A percentile compares a stretch with the other conserved stretches of the same genome.
Conservation (phyloP, 2,888 invertebrate genomes). For the Chironomus riparius region DNA sequence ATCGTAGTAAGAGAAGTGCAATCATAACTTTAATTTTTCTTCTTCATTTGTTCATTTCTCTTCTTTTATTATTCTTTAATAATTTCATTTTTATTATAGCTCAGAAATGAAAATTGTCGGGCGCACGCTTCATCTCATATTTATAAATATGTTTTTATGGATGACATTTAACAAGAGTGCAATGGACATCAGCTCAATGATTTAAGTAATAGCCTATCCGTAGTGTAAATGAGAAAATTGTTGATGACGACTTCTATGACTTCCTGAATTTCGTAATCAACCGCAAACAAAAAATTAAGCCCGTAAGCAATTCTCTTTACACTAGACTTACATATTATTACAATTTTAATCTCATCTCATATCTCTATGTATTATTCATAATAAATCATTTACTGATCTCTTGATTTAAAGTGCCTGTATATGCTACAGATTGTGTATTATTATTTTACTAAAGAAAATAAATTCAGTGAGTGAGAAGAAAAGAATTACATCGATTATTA, state of each 20-base stretch:
- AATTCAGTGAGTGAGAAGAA: not conserved
- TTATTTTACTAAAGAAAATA: too few species aligned
- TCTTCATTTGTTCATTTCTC: too few species aligned
- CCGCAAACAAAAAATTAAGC: not conserved
- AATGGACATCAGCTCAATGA: too few species aligned
- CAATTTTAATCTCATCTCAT: not conserved
- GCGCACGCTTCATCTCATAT: not conserved
- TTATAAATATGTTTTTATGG: not conserved
- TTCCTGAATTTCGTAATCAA: constrained; percentile 8
- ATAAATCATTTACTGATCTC: constrained; percentile 8
- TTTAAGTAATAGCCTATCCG: too few species aligned
- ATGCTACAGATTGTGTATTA: not conserved
- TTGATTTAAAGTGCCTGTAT: not conserved
- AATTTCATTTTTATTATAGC: too few species aligned
- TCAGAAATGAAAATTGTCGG: not conserved
- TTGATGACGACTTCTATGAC: not conserved
- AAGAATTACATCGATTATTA: not conserved
- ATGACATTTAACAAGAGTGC: too few species aligned
- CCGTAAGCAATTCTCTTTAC: not conserved
- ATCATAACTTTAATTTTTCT: too few species aligned
- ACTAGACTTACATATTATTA: not conserved
- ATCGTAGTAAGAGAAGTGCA: too few species aligned
- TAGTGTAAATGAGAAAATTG: too few species aligned
- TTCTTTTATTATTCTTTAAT: too few species aligned
- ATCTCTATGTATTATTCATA: not conserved